phyloP scores from a whole-genome alignment of 2,888 invertebrate genomes.

The Tachina grossa region DNA sequence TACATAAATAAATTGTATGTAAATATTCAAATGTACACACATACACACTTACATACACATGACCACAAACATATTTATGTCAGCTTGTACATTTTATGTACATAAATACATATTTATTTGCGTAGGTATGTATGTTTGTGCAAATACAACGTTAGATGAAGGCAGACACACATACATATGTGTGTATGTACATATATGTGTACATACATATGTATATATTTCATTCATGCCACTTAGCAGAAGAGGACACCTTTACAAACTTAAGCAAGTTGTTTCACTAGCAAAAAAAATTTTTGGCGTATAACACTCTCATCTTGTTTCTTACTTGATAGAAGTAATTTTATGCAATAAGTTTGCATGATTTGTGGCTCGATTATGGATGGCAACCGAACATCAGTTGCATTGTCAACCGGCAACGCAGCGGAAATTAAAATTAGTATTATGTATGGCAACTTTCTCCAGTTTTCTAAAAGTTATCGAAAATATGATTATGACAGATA shows the following conservation, averaged over 20 bases:
- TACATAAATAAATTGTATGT: neutral
- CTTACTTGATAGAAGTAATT: neutral
- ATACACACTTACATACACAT: neutral
- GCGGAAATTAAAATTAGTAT: no score
- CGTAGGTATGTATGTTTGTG: neutral
- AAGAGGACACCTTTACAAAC: constrained; percentile 20
- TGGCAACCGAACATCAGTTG: no score
- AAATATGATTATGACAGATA: no score
- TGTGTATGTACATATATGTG: neutral
- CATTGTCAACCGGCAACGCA: no score
- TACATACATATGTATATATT: neutral
- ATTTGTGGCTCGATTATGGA: no score
- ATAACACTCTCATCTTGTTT: neutral
- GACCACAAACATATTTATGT: neutral
- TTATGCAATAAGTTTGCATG: neutral
- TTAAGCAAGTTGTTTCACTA: constrained; percentile 1
- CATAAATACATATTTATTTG: neutral
- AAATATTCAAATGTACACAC: neutral
- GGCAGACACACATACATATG: neutral
- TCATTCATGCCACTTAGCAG: constrained; percentile 44
- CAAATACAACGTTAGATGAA: constrained; percentile 4
- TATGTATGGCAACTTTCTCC: no score
- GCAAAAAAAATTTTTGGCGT: neutral
- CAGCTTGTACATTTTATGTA: neutral
- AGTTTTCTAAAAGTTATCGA: no score